phyloP scores from a whole-genome alignment of 2,797 vertebrate genomes.

The Alectoris magna region DNA sequence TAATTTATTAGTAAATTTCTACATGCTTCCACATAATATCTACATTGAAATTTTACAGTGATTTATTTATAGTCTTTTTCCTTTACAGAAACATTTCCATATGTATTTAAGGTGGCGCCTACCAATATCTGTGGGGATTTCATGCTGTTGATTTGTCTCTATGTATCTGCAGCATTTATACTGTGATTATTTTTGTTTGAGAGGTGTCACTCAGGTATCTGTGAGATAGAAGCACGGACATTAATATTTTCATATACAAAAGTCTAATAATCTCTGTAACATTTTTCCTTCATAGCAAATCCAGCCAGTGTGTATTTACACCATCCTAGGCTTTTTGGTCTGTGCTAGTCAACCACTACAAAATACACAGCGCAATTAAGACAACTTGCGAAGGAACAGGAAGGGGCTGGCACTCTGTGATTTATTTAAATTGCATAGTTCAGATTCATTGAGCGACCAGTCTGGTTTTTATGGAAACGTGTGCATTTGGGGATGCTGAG shows the following conservation, averaged over 20 bases:
- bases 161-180: conserved; percentile 16
- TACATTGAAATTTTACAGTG: background rate
- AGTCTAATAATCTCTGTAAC: conserved; percentile 7
- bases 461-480: conserved; percentile 23
- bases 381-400: conserved; percentile 41
- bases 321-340: conserved; percentile 11
- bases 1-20: conserved; percentile 41
- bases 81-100: background rate
- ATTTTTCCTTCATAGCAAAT: conserved; percentile 40
- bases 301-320: conserved; percentile 43
- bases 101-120: background rate
- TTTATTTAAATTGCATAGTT: conserved; percentile 45
- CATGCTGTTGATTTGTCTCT: conserved; percentile 11
- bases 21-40: background rate
- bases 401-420: conserved; percentile 18
- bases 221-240: background rate
- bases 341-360: background rate
- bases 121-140: background rate
- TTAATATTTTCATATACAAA: conserved; percentile 19
- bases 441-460: conserved; percentile 18
- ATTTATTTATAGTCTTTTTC: background rate
- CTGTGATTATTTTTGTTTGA: background rate
- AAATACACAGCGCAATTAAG: conserved; percentile 40
- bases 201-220: background rate
- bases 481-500: background rate